These are phyloP conservation scores for Thera obeliscata DNA, from an alignment of 2,888 invertebrate genomes.

Conservation along the genomic window DNA sequence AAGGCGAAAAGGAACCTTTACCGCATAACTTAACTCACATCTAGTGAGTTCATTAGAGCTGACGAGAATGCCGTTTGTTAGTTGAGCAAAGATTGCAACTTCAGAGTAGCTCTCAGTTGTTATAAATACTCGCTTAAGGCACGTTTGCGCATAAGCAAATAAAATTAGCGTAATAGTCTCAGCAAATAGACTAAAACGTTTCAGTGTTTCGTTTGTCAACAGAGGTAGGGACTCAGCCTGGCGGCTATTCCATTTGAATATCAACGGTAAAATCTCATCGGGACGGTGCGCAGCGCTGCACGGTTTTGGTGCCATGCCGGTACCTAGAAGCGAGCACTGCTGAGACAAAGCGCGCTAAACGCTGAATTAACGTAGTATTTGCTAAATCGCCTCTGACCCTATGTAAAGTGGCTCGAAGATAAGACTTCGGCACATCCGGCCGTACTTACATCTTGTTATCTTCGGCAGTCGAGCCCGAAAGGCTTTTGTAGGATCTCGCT, in stretches of 20 bases:
- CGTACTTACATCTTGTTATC: slow-evolving; percentile 76
- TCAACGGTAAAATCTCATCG: slow-evolving; percentile 68
- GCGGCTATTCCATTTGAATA: slow-evolving; percentile 71
- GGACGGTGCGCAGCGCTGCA: slow-evolving; percentile 6
- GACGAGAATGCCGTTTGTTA: slow-evolving; percentile 41
- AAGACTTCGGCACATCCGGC: slow-evolving; percentile 66
- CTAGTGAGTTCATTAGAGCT: slow-evolving; percentile 16
- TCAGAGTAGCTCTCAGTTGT: slow-evolving; percentile 40
- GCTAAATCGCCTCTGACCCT: slow-evolving; percentile 72
- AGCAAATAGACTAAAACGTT: slow-evolving; percentile 63
- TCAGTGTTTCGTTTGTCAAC: slow-evolving; percentile 66
- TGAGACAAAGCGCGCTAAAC: slow-evolving; percentile 72
- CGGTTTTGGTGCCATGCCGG: neutral
- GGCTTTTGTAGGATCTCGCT: slow-evolving; percentile 75
- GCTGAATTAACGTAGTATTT: slow-evolving; percentile 72
- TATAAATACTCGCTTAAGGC: slow-evolving; percentile 48
- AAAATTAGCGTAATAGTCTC: slow-evolving; percentile 65
- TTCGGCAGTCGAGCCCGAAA: slow-evolving; percentile 67
- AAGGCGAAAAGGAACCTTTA: neutral
- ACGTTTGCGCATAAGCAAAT: slow-evolving; percentile 58
- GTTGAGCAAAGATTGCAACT: slow-evolving; percentile 45
- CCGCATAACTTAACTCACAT: neutral
- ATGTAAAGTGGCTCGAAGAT: slow-evolving; percentile 70
- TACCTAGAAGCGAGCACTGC: slow-evolving; percentile 1
- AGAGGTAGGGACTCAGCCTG: slow-evolving; percentile 54